phyloP scores from a whole-genome alignment of 2,797 vertebrate genomes.

The Tarsius wallacei region DNA sequence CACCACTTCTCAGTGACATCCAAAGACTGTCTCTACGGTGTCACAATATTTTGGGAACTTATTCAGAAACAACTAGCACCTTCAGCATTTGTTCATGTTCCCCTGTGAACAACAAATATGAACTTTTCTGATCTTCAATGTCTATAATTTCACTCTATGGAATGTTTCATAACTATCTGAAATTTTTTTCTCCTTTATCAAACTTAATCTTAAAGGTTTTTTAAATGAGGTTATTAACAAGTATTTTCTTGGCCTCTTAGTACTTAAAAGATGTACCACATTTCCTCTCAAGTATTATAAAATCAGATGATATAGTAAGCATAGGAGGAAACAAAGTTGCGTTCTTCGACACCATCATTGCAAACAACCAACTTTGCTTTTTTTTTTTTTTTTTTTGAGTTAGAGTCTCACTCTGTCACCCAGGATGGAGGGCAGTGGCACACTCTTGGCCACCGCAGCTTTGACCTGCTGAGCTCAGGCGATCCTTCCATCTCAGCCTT shows the following conservation, averaged over 20 bases:
- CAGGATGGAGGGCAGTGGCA: too few relatives aligned
- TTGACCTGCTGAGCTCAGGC: too few relatives aligned
- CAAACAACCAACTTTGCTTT: not conserved
- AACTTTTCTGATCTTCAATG: not conserved
- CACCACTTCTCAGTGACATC: not conserved
- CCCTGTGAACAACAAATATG: not conserved
- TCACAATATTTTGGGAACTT: not conserved
- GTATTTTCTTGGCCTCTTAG: not conserved
- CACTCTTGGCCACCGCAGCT: too few relatives aligned
- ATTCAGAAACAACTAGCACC: not conserved
- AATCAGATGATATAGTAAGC: not conserved
- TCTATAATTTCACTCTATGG: not conserved
- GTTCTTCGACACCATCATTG: not conserved
- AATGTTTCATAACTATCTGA: not conserved
- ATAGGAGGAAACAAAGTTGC: not conserved
- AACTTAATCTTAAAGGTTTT: conserved; percentile 56
- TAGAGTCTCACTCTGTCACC: too few relatives aligned
- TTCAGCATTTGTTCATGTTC: not conserved
- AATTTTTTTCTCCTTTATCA: conserved; percentile 42
- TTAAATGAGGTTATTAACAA: conserved; percentile 36
- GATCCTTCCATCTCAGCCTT: too few relatives aligned
- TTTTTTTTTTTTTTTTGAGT: not conserved
- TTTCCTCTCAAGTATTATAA: not conserved
- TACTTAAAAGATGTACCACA: conserved; percentile 3
- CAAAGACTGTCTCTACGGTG: not conserved